Evolutionary conservation across 2,888 invertebrate genomes (phyloP).

Genomic region (Oegoconia quadripuncta): DNA sequence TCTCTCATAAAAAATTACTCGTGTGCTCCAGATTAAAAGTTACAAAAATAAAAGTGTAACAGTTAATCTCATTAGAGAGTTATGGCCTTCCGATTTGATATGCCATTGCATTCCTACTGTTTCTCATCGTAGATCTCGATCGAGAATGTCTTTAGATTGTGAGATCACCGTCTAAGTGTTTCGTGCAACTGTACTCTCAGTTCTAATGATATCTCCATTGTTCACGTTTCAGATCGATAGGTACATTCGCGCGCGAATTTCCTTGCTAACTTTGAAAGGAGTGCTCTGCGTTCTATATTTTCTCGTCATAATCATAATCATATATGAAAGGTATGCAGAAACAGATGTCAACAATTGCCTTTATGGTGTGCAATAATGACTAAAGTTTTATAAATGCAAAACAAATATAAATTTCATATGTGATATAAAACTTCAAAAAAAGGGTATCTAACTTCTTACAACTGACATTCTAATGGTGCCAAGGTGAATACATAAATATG

Average conservation of each 20-base stretch:
- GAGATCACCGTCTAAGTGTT: conserved; percentile 50
- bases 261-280: not conserved
- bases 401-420: no score
- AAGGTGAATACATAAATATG: no score
- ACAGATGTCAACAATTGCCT: no score
- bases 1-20: conserved; percentile 41
- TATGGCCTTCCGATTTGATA: conserved; percentile 48
- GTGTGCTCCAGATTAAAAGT: conserved; percentile 44
- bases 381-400: no score
- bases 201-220: conserved; percentile 68
- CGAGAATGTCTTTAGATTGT: conserved; percentile 50
- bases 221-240: conserved; percentile 69
- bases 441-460: no score
- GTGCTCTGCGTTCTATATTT: conserved; percentile 2
- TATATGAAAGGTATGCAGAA: no score
- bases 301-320: no score
- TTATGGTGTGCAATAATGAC: no score
- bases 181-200: conserved; percentile 62
- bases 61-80: conserved; percentile 47
- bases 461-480: no score
- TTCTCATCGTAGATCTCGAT: conserved; percentile 44
- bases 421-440: no score
- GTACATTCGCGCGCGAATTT: conserved; percentile 45
- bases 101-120: conserved; percentile 32
- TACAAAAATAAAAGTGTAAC: conserved; percentile 32